phyloP scores from a whole-genome alignment of 1,140 invertebrate species.

The Drosophila ohnishii region DNA sequence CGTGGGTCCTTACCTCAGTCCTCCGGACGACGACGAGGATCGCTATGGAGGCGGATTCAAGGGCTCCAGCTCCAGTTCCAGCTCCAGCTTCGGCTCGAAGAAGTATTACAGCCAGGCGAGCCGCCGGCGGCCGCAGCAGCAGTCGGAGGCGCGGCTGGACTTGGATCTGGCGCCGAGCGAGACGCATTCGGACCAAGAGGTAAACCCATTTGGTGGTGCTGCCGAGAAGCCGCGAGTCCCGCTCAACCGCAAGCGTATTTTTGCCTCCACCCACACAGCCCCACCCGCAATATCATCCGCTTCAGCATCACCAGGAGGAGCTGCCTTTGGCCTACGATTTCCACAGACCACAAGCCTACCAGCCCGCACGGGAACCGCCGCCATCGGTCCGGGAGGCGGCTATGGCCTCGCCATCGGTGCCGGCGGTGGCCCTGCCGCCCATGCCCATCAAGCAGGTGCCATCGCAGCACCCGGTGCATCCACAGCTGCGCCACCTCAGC shows the following conservation, averaged over 20 bases:
- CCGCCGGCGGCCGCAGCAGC: constrained; percentile 59
- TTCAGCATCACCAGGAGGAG: constrained; percentile 45
- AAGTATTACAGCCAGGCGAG: constrained; percentile 56
- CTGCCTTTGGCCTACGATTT: constrained; percentile 54
- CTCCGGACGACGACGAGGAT: constrained; percentile 63
- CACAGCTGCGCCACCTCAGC: constrained; percentile 61
- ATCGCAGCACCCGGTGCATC: constrained; percentile 40
- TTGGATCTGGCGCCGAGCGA: constrained; percentile 73
- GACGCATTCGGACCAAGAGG: constrained; percentile 75
- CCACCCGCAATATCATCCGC: constrained; percentile 37
- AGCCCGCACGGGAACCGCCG: constrained; percentile 55
- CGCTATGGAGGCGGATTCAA: constrained; percentile 50
- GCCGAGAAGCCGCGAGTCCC: constrained; percentile 67
- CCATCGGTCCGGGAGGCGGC: constrained; percentile 12
- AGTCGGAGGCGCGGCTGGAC: constrained; percentile 68
- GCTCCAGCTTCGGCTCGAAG: constrained; percentile 48
- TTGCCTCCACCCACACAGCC: constrained; percentile 80
- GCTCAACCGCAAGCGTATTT: constrained; percentile 82
- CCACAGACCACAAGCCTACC: constrained; percentile 67
- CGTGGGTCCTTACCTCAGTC: constrained; percentile 76
- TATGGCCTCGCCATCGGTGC: constrained; percentile 21
- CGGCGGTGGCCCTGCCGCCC: constrained; percentile 60
- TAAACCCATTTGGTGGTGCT: constrained; percentile 77
- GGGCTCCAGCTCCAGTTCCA: constrained; percentile 13
- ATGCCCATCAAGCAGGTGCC: constrained; percentile 83